Evolutionary conservation across 2,888 invertebrate species (phyloP).

Genomic region (Phragmatobia fuliginosa): DNA sequence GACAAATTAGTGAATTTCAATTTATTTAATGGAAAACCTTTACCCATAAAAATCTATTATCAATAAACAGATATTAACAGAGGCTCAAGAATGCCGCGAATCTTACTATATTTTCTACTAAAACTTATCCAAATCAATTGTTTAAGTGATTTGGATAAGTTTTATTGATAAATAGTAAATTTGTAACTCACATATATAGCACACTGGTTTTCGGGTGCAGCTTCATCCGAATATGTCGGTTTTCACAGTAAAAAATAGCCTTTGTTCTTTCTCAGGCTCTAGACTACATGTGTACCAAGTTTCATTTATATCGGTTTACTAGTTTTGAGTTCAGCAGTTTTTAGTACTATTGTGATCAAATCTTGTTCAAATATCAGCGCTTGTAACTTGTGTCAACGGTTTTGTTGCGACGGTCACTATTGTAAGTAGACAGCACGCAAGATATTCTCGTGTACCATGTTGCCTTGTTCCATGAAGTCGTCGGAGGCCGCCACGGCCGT

Average conservation of each 20-base stretch:
- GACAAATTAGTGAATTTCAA: not conserved
- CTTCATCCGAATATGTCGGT: too few species aligned
- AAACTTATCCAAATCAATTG: not conserved
- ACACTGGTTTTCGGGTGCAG: too few species aligned
- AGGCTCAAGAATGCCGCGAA: not conserved
- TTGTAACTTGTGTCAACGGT: constrained; percentile 37
- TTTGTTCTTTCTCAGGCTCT: too few species aligned
- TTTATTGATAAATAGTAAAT: not conserved
- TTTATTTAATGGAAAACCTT: not conserved
- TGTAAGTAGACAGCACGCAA: constrained; percentile 58
- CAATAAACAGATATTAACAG: too few species aligned
- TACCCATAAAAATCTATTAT: too few species aligned
- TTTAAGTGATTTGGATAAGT: too few species aligned
- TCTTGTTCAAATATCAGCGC: constrained; percentile 19
- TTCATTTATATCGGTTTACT: too few species aligned
- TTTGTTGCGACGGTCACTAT: constrained; percentile 47
- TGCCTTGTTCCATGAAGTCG: constrained; percentile 70
- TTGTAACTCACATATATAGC: too few species aligned
- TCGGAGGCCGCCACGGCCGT: constrained; percentile 52
- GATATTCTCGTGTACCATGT: constrained; percentile 63
- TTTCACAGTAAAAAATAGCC: too few species aligned
- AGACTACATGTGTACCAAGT: too few species aligned
- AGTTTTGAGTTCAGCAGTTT: too few species aligned
- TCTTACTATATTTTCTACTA: not conserved
- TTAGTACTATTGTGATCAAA: constrained; percentile 3